Conservation (phyloP, 2,113 vertebrate species). For the Anser brachyrhynchus region DNA sequence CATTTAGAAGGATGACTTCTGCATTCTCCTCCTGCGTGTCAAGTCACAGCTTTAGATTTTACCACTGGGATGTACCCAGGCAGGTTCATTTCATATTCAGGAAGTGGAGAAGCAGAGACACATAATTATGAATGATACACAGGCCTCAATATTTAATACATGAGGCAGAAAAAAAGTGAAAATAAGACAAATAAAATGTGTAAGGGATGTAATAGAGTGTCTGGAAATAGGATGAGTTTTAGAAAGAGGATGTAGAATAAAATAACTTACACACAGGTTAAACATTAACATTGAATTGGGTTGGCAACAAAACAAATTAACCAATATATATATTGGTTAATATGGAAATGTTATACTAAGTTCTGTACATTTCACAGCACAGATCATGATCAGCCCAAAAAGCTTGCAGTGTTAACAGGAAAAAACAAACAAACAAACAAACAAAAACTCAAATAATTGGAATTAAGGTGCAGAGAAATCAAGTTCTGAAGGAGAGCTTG, state of each 20-base stretch:
- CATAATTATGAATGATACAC: constrained; percentile 35
- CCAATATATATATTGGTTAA: background rate
- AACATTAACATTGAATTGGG: background rate
- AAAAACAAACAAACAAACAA: background rate
- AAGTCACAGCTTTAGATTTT: background rate
- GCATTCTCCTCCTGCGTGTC: background rate
- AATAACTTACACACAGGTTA: background rate
- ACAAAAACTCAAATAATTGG: background rate
- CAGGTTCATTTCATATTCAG: constrained; percentile 17
- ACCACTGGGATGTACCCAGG: background rate
- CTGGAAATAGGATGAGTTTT: constrained; percentile 16
- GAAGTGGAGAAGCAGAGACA: background rate
- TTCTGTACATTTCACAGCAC: background rate
- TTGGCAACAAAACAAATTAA: background rate
- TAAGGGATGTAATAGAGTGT: background rate
- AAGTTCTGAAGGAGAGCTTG: background rate
- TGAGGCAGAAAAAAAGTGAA: background rate
- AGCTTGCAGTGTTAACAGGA: background rate
- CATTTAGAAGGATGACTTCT: background rate
- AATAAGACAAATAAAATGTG: constrained; percentile 39
- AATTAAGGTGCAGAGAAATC: background rate
- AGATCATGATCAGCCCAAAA: background rate
- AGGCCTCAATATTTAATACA: constrained; percentile 54
- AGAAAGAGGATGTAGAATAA: background rate
- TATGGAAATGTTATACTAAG: background rate